Percentiles rank a stretch among this genome's conserved stretches.
phyloP scores from a whole-genome alignment of 2,797 vertebrate genomes.

The Syngnathus rostellatus region DNA sequence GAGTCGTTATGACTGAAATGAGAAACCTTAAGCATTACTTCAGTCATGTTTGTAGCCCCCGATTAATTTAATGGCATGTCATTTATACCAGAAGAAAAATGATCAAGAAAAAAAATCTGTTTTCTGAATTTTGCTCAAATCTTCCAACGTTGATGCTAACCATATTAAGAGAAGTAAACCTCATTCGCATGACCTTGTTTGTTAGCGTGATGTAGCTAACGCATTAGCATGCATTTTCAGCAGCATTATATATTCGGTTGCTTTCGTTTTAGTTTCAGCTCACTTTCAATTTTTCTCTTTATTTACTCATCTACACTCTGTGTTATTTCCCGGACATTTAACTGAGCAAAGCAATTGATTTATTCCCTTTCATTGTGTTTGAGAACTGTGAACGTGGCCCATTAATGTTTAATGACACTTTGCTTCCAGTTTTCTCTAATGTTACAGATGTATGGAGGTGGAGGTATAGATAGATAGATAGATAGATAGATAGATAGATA shows the following conservation, averaged over 20 bases:
- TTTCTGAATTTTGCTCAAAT: too few species aligned
- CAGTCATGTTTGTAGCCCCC: too few species aligned
- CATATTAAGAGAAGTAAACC: neutral
- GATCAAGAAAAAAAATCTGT: too few species aligned
- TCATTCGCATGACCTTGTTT: neutral
- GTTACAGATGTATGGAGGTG: neutral
- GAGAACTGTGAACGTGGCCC: neutral
- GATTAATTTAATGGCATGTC: too few species aligned
- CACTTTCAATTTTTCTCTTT: neutral
- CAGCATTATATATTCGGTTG: neutral
- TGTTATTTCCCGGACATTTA: neutral
- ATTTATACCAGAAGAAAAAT: too few species aligned
- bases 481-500: too few species aligned
- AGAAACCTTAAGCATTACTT: neutral
- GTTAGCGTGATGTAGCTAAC: neutral
- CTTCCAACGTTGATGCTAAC: too few species aligned
- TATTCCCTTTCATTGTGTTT: conserved; percentile 5
- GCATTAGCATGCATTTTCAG: neutral
- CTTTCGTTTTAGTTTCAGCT: neutral
- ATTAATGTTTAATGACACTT: neutral
- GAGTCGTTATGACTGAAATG: neutral
- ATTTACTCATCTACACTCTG: neutral
- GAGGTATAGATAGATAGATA: neutral
- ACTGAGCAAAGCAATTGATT: conserved; percentile 2
- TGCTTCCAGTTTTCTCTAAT: neutral